Conservation (phyloP, 2,113 vertebrate species). For the Megaptera novaeangliae region DNA sequence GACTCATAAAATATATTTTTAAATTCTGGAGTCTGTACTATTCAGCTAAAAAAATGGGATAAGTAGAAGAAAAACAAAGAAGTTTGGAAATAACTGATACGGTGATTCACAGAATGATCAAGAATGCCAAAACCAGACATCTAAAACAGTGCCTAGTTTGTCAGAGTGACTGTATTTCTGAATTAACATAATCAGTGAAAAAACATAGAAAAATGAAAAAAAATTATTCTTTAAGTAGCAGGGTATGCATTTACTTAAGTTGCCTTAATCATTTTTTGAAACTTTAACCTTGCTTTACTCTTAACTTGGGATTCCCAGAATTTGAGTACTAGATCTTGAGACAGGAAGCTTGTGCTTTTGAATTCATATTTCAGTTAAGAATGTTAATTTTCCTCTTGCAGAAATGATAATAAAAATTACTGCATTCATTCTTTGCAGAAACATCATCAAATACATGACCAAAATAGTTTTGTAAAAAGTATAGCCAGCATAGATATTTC, state of each 20-base stretch:
- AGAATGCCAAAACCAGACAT: not conserved
- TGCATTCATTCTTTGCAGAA: not conserved
- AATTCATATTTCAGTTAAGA: not conserved
- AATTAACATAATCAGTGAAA: not conserved
- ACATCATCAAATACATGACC: not conserved
- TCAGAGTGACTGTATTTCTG: not conserved
- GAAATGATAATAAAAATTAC: not conserved
- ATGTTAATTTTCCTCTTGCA: not conserved
- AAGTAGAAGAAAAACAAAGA: not conserved
- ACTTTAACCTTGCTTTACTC: not conserved
- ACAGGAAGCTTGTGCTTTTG: not conserved
- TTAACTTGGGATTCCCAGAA: not conserved
- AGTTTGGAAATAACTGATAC: not conserved
- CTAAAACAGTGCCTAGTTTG: not conserved
- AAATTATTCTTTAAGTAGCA: not conserved
- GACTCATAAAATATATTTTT: not conserved
- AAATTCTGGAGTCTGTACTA: not conserved
- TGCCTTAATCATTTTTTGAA: not conserved
- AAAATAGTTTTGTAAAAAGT: not conserved
- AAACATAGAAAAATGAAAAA: not conserved
- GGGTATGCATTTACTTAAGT: not conserved
- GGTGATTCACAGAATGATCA: not conserved
- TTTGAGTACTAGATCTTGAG: not conserved
- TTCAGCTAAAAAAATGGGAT: not conserved
- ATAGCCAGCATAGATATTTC: not conserved